Base-by-base conservation (phyloP, 2,888 invertebrate genomes). In the Pristionchus mayeri region DNA sequence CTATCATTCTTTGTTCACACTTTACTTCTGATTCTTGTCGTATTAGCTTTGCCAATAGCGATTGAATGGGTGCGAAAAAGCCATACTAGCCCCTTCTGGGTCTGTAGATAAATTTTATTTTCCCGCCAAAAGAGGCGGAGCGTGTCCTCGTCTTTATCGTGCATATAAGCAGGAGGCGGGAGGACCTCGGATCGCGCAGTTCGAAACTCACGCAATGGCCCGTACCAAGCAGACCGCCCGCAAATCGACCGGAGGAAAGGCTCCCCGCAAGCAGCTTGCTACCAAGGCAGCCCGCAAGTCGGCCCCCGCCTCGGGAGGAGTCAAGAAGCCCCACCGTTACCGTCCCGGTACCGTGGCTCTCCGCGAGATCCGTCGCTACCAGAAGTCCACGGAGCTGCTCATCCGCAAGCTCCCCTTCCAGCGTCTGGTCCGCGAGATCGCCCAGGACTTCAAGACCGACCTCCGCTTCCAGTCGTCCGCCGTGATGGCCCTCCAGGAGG, bases 161-260 rank as follows among this genome's bases (percentile, higher is more conserved):
- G n/a, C n/a, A n/a, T n/a, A n/a, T n/a, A n/a, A n/a, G n/a, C n/a
- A n/a, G n/a, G n/a, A n/a, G n/a, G n/a, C n/a, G n/a, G n/a, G n/a
- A n/a, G n/a, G n/a, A n/a, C n/a, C n/a, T n/a, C n/a, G n/a, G n/a
- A n/a, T n/a, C n/a, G n/a, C n/a, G n/a, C n/a, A n/a, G n/a, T n/a
- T n/a, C n/a, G n/a, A n/a, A n/a, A n/a, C n/a, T n/a, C n/a, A n/a
- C n/a, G n/a, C 44, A 44, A 97, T 97, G 97, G 97, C 97, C 89
- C 97, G 97, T 96, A 97, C 97, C 44, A 97, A 97, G 95, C 97
- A 97, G 94, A 97, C 97, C 84, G 97, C 97, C 85, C 96, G 97
- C 95, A 97, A 97, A 94, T 97, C 97, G 0, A 97, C 97, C 85
- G 97, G 97, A 95, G 97, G 97, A 92, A 97, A 97, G 95, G 97